Base-by-base conservation (phyloP, 2,888 invertebrate species). In the Microctonus aethiopoides region DNA sequence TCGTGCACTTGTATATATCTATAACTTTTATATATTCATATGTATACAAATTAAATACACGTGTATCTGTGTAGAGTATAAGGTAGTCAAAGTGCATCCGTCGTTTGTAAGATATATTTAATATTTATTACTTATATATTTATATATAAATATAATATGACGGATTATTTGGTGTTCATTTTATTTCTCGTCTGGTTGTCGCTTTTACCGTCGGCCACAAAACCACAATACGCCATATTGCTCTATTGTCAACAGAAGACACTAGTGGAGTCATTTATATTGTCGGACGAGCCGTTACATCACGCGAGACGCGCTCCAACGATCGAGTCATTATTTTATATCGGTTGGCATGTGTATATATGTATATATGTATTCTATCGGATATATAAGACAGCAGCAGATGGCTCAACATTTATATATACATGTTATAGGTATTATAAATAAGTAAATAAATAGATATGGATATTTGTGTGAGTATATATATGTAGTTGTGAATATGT, bases 141-240 rank as follows among this genome's bases (percentile, higher is more conserved):
- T n/a, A n/a, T n/a, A n/a, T n/a, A n/a, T n/a, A n/a, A n/a, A n/a
- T n/a, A n/a, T n/a, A n/a, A 16, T n/a, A 46, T n/a, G 46, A 7
- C 16, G 46, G 46, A 46, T 46, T 20, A 60, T 60, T 60, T 60
- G 39, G 60, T 32, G 60, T 39, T 57, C 59, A 63, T 57, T 60
- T 52, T n/a, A n/a, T n/a, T n/a, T n/a, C 24, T 60, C 51, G 68
- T 70, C 73, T 66, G 70, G 69, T 69, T 20, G 26, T 29, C 29
- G 54, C 36, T 54, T 32, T 29, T 56, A 36, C 59, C 59, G 66
- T 34, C 52, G 64, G 67, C 75, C 79, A 81, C 80, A 80, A 78
- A 84, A 84, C 84, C 84, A 75, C 84, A 84, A 74, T 79, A 79
- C 82, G 78, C 78, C 83, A 84, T 81, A 78, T 75, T 83, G 76